Conservation (phyloP, 2,888 invertebrate species). For the Ectropis crepuscularia region DNA sequence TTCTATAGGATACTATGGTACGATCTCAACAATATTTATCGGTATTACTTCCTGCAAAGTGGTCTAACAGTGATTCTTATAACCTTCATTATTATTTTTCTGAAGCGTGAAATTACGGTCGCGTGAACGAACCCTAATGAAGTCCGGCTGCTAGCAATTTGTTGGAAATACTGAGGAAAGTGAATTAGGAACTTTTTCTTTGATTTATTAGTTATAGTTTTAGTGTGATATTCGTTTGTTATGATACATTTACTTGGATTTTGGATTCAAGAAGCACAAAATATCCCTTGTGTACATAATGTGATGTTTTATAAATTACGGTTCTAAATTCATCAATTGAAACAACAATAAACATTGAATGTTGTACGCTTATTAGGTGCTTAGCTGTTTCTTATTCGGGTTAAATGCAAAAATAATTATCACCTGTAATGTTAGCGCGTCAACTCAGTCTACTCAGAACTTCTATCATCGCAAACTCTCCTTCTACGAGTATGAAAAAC, state of each 20-base stretch:
- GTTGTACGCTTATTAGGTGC: too few relatives aligned
- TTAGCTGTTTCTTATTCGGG: too few relatives aligned
- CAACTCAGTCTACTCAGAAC: too few relatives aligned
- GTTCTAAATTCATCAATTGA: too few relatives aligned
- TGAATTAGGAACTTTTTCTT: conserved; percentile 39
- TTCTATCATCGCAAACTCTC: too few relatives aligned
- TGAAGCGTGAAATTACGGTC: conserved; percentile 37
- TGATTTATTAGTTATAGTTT: conserved; percentile 29
- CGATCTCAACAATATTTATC: conserved; percentile 1
- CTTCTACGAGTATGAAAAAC: too few relatives aligned
- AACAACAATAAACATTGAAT: too few relatives aligned
- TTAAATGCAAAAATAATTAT: too few relatives aligned
- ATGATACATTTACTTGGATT: neutral
- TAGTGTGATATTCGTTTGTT: conserved; percentile 17
- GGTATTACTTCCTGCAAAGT: conserved; percentile 7
- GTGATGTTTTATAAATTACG: too few relatives aligned
- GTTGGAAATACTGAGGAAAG: conserved; percentile 37
- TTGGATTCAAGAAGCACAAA: too few relatives aligned
- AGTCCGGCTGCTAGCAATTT: conserved; percentile 38
- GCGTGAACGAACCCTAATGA: conserved; percentile 40
- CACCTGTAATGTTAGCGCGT: too few relatives aligned
- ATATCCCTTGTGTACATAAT: neutral
- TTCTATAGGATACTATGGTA: too few relatives aligned
- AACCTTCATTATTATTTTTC: conserved; percentile 31
- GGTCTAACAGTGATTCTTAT: conserved; percentile 18